These are phyloP conservation scores for Camponotus floridanus DNA, from an alignment of 1,140 invertebrate species.

Conservation along the genomic window DNA sequence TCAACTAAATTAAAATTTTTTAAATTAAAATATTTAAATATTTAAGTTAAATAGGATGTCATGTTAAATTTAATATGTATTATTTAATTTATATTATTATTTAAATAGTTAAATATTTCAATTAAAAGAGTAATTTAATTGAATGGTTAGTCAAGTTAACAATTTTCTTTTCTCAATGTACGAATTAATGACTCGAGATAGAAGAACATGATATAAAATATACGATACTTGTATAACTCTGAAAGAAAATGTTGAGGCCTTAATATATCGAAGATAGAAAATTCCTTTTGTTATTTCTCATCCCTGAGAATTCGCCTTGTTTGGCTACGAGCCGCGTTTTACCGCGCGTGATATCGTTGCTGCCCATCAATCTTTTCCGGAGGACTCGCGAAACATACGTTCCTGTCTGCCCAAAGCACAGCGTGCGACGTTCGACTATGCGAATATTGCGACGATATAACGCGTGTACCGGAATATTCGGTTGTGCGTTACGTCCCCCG, in stretches of 20 bases:
- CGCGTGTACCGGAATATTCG: slow-evolving; percentile 29
- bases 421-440: slow-evolving; percentile 21
- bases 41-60: too few species aligned
- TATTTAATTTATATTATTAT: too few species aligned
- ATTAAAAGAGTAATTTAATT: too few species aligned
- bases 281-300: not conserved
- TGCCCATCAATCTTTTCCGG: slow-evolving; percentile 19
- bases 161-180: not conserved
- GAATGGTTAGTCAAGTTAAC: too few species aligned
- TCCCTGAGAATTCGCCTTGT: not conserved
- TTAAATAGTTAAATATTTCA: too few species aligned
- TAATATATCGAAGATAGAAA: not conserved
- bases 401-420: not conserved
- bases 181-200: not conserved
- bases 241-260: not conserved
- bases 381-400: not conserved
- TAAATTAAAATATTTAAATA: too few species aligned
- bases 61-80: too few species aligned
- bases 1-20: too few species aligned
- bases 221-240: not conserved
- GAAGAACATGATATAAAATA: not conserved
- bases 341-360: not conserved
- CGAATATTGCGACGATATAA: slow-evolving; percentile 52
- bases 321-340: not conserved
- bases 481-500: slow-evolving; percentile 41